Conservation (phyloP, 2,797 vertebrate genomes). For the Danio choprae region DNA sequence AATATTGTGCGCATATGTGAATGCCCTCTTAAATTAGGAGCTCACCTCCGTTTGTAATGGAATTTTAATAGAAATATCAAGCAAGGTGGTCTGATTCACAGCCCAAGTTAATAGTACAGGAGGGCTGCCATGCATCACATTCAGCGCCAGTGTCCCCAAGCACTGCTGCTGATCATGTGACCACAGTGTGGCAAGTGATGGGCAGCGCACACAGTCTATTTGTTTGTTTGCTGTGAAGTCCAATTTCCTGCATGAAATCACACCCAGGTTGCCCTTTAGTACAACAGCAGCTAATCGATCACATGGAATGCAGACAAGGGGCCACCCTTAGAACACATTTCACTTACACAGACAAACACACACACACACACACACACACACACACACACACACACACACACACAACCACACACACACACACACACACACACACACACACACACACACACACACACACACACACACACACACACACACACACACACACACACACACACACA, state of each 20-base stretch:
- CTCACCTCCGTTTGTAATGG: slow-evolving; percentile 44
- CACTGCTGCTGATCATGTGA: slow-evolving; percentile 41
- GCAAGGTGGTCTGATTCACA: slow-evolving; percentile 36
- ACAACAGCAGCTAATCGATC: slow-evolving; percentile 53
- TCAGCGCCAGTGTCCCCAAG: slow-evolving; percentile 6
- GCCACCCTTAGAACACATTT: slow-evolving; percentile 38
- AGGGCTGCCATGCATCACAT: slow-evolving; percentile 47
- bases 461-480: slow-evolving; percentile 11
- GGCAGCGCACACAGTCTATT: slow-evolving; percentile 25
- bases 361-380: not conserved
- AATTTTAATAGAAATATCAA: slow-evolving; percentile 49
- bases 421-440: not conserved
- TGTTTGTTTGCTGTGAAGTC: slow-evolving; percentile 58
- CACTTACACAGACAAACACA: slow-evolving; percentile 23
- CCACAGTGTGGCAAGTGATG: slow-evolving; percentile 25
- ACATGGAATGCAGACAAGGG: slow-evolving; percentile 52
- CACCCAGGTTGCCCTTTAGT: slow-evolving; percentile 57
- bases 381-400: not conserved
- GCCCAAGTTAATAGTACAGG: slow-evolving; percentile 28
- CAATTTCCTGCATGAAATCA: slow-evolving; percentile 60
- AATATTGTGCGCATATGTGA: slow-evolving; percentile 10
- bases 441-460: not conserved
- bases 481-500: not conserved
- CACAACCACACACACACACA: slow-evolving; percentile 7
- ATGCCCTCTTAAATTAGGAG: slow-evolving; percentile 40